Evolutionary conservation across 1,140 invertebrate species (phyloP).

Genomic region (Colletes gigas): DNA sequence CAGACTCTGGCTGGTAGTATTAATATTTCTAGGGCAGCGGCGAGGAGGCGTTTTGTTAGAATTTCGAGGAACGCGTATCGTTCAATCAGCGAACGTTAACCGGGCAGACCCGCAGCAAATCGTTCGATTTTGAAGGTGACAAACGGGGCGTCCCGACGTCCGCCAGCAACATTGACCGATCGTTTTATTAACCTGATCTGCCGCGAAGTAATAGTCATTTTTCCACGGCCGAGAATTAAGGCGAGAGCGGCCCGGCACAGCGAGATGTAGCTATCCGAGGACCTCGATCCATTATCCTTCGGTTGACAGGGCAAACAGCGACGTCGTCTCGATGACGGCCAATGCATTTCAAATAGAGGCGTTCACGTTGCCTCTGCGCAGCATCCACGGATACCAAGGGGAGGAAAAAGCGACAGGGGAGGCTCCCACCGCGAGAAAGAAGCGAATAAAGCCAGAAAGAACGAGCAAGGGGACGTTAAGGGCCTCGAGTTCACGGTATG

Average conservation of each 20-base stretch:
- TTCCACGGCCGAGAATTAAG: constrained; percentile 33
- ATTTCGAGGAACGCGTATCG: background rate
- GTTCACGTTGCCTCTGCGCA: constrained; percentile 48
- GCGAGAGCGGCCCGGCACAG: background rate
- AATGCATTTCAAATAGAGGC: constrained; percentile 76
- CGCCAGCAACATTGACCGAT: constrained; percentile 70
- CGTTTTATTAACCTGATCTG: constrained; percentile 72
- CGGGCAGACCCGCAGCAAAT: constrained; percentile 32
- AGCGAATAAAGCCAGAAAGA: no score
- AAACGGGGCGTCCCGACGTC: constrained; percentile 35
- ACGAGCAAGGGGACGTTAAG: background rate
- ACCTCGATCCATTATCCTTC: constrained; percentile 71
- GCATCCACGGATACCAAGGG: background rate
- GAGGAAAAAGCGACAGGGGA: background rate
- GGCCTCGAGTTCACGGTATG: constrained; percentile 10
- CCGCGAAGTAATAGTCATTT: constrained; percentile 59
- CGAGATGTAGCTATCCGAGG: constrained; percentile 46
- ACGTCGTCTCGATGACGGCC: constrained; percentile 63
- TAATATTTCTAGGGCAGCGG: no score
- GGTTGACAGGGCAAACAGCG: constrained; percentile 74
- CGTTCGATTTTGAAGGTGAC: constrained; percentile 36
- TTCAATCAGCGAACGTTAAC: constrained; percentile 45
- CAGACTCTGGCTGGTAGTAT: no score
- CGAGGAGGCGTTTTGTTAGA: no score
- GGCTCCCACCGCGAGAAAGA: background rate